These are phyloP conservation scores for Physocephala rufipes DNA, from an alignment of 2,888 invertebrate species.

Conservation along the genomic window DNA sequence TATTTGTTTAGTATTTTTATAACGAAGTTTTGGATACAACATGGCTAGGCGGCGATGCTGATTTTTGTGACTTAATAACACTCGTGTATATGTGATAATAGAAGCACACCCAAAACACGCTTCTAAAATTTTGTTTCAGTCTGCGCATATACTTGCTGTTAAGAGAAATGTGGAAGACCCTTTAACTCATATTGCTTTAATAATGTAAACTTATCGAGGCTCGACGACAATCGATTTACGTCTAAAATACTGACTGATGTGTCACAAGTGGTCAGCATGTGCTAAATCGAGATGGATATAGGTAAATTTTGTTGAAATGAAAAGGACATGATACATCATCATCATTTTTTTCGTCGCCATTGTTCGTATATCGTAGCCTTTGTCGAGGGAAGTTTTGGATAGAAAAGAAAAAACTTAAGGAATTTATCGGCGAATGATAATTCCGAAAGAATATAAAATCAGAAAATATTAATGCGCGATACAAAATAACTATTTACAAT, in stretches of 20 bases:
- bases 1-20: too few relatives aligned
- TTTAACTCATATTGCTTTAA: too few relatives aligned
- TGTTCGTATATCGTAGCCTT: slow-evolving; percentile 50
- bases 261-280: slow-evolving; percentile 32
- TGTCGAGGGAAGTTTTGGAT: slow-evolving; percentile 44
- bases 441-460: background rate
- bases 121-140: too few relatives aligned
- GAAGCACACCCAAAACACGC: too few relatives aligned
- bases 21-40: too few relatives aligned
- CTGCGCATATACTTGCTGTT: too few relatives aligned
- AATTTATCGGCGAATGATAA: slow-evolving; percentile 5
- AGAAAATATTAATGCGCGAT: background rate
- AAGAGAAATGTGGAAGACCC: too few relatives aligned
- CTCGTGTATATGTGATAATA: too few relatives aligned
- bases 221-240: slow-evolving; percentile 11
- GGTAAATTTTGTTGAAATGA: slow-evolving; percentile 17
- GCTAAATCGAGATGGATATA: slow-evolving; percentile 18
- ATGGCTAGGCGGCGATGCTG: too few relatives aligned
- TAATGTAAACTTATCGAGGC: background rate
- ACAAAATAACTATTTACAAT: background rate
- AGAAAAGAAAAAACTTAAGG: slow-evolving; percentile 15
- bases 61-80: too few relatives aligned
- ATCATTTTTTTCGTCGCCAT: slow-evolving; percentile 48
- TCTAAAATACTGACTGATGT: slow-evolving; percentile 32
- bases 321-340: slow-evolving; percentile 37